These are phyloP conservation scores for Glyptemys insculpta DNA, from an alignment of 2,797 vertebrate species.

Conservation along the genomic window DNA sequence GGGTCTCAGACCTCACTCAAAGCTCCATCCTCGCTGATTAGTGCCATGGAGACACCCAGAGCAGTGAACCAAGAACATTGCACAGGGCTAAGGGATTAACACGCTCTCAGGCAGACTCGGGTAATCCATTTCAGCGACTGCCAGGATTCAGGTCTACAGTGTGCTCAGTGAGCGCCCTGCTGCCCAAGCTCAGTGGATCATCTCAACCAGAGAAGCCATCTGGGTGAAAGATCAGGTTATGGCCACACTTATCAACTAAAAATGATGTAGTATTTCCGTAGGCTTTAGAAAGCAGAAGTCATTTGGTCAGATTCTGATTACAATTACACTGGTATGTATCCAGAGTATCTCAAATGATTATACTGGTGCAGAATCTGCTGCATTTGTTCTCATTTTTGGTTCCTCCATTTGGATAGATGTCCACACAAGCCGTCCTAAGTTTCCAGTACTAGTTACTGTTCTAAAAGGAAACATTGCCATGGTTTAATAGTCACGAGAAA, in stretches of 20 bases:
- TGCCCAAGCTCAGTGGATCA: background rate
- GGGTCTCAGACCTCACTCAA: background rate
- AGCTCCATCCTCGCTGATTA: background rate
- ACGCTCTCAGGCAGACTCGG: accelerated
- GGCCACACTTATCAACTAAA: background rate
- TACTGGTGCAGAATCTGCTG: background rate
- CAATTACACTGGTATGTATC: no score
- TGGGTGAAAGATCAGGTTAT: accelerated
- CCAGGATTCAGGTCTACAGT: accelerated
- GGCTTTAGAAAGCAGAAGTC: accelerated
- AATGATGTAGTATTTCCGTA: background rate
- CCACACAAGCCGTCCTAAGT: background rate
- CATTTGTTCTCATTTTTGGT: background rate
- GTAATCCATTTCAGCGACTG: background rate
- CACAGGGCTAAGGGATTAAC: accelerated
- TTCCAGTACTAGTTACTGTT: background rate
- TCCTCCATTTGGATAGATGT: background rate
- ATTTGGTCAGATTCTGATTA: accelerated
- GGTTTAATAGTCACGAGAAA: background rate
- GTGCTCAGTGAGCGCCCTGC: accelerated
- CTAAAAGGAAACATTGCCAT: background rate
- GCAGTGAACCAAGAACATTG: background rate
- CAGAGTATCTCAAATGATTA: no score
- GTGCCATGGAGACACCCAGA: background rate
- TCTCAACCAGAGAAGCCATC: background rate